Evolutionary conservation across 2,888 invertebrate genomes (phyloP).

Genomic region (Nomada flava): DNA sequence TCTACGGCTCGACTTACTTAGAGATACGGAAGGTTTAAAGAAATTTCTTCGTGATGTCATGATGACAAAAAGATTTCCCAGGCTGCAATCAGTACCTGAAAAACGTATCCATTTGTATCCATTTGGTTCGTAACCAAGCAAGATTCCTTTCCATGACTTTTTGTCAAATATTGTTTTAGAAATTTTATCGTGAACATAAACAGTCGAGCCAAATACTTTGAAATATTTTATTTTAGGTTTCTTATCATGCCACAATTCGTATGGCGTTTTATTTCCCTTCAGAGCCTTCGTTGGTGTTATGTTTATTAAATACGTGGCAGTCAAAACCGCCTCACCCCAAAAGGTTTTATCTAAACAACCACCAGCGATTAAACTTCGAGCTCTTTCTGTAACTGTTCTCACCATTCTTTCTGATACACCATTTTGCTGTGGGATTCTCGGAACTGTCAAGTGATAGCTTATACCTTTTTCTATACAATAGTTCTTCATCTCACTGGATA

Average conservation of each 20-base stretch:
- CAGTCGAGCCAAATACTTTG: neutral
- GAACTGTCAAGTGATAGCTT: conserved; percentile 70
- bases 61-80: too few relatives aligned
- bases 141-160: neutral
- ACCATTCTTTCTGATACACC: conserved; percentile 80
- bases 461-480: too few relatives aligned
- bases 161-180: neutral
- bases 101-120: too few relatives aligned
- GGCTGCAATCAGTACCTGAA: too few relatives aligned
- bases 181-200: neutral
- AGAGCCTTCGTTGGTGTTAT: neutral
- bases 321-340: neutral
- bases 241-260: neutral
- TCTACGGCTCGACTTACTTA: too few relatives aligned
- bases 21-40: too few relatives aligned
- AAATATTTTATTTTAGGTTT: neutral
- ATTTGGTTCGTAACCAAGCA: neutral
- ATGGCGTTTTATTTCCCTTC: neutral
- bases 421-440: conserved; percentile 80
- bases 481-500: neutral
- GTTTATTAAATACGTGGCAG: conserved; percentile 7
- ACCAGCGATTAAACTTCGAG: too few relatives aligned
- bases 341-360: too few relatives aligned
- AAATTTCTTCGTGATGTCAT: too few relatives aligned
- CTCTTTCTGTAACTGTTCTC: conserved; percentile 52